phyloP scores from a whole-genome alignment of 2,797 vertebrate genomes.

The Pelochelys cantorii region DNA sequence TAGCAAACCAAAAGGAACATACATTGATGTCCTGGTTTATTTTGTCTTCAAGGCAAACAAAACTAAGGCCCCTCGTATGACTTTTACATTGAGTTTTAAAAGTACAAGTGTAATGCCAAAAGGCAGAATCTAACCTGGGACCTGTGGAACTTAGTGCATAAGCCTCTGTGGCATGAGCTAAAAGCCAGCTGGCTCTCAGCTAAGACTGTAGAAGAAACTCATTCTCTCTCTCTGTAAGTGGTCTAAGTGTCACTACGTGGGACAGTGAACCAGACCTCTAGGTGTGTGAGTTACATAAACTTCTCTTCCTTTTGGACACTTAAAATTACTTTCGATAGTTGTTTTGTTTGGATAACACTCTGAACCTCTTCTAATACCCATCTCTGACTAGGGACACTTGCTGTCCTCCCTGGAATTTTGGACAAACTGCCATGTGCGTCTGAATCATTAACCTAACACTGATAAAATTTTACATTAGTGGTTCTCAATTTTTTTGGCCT shows the following conservation, averaged over 20 bases:
- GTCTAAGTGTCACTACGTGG: too few relatives aligned
- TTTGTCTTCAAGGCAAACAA: neutral
- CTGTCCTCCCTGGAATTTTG: neutral
- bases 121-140: too few relatives aligned
- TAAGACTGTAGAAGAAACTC: too few relatives aligned
- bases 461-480: neutral
- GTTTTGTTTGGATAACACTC: neutral
- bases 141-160: too few relatives aligned
- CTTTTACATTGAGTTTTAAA: accelerated
- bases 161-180: too few relatives aligned
- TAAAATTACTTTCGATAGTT: neutral
- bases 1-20: slow-evolving; percentile 34
- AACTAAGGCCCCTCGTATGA: neutral
- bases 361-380: neutral
- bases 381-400: neutral
- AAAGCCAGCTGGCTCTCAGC: too few relatives aligned
- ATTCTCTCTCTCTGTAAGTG: too few relatives aligned
- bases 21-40: neutral
- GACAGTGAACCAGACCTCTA: too few relatives aligned
- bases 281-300: neutral
- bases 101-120: too few relatives aligned
- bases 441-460: neutral
- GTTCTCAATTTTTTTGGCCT: too few relatives aligned
- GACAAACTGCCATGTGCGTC: neutral
- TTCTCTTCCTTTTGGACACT: neutral